Evolutionary conservation across 2,797 vertebrate species (phyloP), one percentile per base, ranked within the genome.

Genomic region (Picus viridis): DNA sequence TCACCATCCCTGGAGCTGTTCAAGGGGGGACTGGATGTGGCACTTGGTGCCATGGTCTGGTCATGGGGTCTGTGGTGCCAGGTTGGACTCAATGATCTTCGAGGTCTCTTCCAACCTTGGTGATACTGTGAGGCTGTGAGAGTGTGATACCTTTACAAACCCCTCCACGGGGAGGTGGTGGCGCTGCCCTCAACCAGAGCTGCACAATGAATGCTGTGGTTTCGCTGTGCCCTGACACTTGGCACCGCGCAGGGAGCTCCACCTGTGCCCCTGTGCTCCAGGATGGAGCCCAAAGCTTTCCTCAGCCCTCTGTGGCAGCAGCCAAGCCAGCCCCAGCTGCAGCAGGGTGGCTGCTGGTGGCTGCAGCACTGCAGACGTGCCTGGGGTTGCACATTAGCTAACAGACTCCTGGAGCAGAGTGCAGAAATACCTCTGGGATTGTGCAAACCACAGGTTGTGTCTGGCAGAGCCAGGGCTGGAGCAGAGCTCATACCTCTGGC

Each of bases 381-480:
- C 59, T 83, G 78, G 83, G n/a, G 83, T 95, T 94, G 93, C 92
- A 93, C 73, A 83, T 95, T 81, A 92, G 85, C 70, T 93, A 88
- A 88, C 89, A 92, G 67, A 81, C 87, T 89, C 67, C 93, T 94
- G 93, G 93, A 95, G 85, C 80, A 65, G 79, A 95, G 89, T 59
- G 79, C 63, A 95, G 79, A 95, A 96, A 96, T 93, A 92, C 85
- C 92, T 92, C 72, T 91, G 85, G 49, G 89, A 63, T 75, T 96
- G 92, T 95, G 91, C 88, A 96, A 95, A 89, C 6, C 0, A 34
- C 67, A 92, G 89, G 89, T 81, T 83, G 79, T 78, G 30, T 87
- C 94, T 95, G 92, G 93, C 92, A 96, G 78, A 93, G 27, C 27
- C 63, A 57, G 67, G 79, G 43, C 59, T 75, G 58, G 94, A 36